Evolutionary conservation across 2,797 vertebrate genomes (phyloP), one percentile per base, ranked within the genome.

Genomic region (Cryptoprocta ferox): DNA sequence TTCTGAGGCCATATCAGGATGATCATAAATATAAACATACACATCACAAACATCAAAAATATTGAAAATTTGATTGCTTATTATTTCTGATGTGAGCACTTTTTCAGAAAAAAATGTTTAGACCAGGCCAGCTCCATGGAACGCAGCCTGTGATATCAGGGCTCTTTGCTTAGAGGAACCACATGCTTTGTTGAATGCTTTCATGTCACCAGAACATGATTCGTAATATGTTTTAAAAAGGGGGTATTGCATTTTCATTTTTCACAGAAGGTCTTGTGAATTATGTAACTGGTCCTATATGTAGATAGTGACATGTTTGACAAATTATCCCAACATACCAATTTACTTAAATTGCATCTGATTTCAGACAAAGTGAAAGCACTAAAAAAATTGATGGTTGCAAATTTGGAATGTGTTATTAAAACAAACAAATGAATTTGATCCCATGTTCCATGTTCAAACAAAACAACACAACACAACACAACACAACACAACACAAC

Each of bases 381-480:
- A 39, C 3, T 85, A 26, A 63, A 91, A 86, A 88, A 71, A 2
- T 42, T 95, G 59, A 2, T 80, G 5, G 7, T 66, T 96, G 16
- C 80, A 66, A 32, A 86, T 92, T 96, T 92, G 21, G n/a, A 80
- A 82, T 85, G 3, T 73, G 21, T 92, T 90, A 66, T 19, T 91
- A 61, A 94, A 96, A 92, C n/a, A 97, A 95, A 87, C 1, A 9
- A 88, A 95, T 92, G 35, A 83, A 5, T 4, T 95, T 97, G 90
- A 68, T 86, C 35, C 82, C 89, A 93, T 10, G 6, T 73, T 32
- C 26, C 80, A 30, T 89, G 19, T 94, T 92, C 83, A 66, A 45
- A 32, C 15, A 32, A 30, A 75, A 18, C 28, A 96, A 75, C 82
- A 53, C 68, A 84, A 75, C 75, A 93, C n/a, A 86, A 15, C 15